These are phyloP conservation scores for Gonocerus acuteangulatus DNA, from an alignment of 2,888 invertebrate species.

Conservation along the genomic window DNA sequence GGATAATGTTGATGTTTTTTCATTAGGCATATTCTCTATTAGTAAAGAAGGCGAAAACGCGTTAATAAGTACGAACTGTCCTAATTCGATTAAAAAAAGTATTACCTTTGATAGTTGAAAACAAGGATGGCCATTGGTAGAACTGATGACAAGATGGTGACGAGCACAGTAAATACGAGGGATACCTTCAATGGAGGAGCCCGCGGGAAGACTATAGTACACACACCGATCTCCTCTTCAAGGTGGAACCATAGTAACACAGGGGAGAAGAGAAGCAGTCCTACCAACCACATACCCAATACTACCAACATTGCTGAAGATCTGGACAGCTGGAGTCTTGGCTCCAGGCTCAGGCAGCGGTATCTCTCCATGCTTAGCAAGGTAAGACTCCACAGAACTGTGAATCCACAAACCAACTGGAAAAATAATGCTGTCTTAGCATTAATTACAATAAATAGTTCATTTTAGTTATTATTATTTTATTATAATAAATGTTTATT, in stretches of 20 bases:
- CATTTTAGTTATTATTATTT: too few species aligned
- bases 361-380: conserved; percentile 52
- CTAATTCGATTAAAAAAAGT: background rate
- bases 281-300: conserved; percentile 48
- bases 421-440: too few species aligned
- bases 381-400: conserved; percentile 52
- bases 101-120: conserved; percentile 47
- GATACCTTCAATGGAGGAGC: conserved; percentile 46
- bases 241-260: conserved; percentile 49
- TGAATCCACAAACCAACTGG: conserved; percentile 53
- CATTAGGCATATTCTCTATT: too few species aligned
- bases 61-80: too few species aligned
- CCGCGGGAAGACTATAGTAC: conserved; percentile 51
- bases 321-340: conserved; percentile 39
- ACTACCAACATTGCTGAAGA: conserved; percentile 43
- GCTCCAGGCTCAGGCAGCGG: conserved; percentile 49
- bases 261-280: conserved; percentile 48
- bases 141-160: conserved; percentile 47
- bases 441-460: too few species aligned
- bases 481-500: too few species aligned
- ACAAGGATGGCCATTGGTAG: conserved; percentile 50
- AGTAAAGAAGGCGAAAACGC: too few species aligned
- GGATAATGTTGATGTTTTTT: too few species aligned
- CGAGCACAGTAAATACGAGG: conserved; percentile 48
- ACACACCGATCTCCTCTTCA: conserved; percentile 42